phyloP scores from a whole-genome alignment of 2,888 invertebrate genomes.

The Andrena dorsata region DNA sequence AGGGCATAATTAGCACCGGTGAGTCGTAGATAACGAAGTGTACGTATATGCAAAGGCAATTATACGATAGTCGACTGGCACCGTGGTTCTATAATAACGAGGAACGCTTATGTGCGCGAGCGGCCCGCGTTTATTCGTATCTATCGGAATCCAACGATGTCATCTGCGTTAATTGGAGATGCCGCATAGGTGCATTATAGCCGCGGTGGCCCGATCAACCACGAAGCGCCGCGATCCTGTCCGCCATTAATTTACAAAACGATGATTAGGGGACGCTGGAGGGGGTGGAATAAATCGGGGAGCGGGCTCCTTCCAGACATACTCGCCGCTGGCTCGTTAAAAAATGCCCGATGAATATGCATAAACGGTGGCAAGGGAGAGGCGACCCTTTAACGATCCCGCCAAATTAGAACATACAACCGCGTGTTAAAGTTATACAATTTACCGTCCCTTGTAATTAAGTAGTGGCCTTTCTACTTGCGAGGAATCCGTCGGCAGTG shows the following conservation, averaged over 20 bases:
- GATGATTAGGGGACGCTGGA: constrained; percentile 61
- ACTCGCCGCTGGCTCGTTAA: constrained; percentile 62
- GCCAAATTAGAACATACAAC: constrained; percentile 75
- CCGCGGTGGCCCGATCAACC: constrained; percentile 55
- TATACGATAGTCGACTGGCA: constrained; percentile 51
- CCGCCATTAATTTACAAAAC: constrained; percentile 71
- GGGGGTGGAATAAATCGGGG: constrained; percentile 45
- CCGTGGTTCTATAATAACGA: constrained; percentile 56
- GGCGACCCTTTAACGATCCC: constrained; percentile 73
- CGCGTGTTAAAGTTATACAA: constrained; percentile 73
- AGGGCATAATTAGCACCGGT: constrained; percentile 58
- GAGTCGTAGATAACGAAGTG: constrained; percentile 61
- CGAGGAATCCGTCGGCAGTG: constrained; percentile 56
- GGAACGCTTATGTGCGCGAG: constrained; percentile 37
- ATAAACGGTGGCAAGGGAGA: constrained; percentile 55
- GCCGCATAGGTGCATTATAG: constrained; percentile 64
- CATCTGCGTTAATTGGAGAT: constrained; percentile 69
- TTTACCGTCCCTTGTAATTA: constrained; percentile 71
- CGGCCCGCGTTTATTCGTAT: constrained; percentile 58
- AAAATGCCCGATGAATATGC: constrained; percentile 75
- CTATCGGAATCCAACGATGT: constrained; percentile 67
- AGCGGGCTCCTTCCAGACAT: constrained; percentile 41
- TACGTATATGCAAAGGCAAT: constrained; percentile 54
- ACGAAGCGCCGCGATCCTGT: constrained; percentile 48
- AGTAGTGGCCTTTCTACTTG: constrained; percentile 61